A percentile compares a stretch with the other conserved stretches of the same genome.
Conservation (phyloP, 2,888 invertebrate genomes). For the Suillia variegata region DNA sequence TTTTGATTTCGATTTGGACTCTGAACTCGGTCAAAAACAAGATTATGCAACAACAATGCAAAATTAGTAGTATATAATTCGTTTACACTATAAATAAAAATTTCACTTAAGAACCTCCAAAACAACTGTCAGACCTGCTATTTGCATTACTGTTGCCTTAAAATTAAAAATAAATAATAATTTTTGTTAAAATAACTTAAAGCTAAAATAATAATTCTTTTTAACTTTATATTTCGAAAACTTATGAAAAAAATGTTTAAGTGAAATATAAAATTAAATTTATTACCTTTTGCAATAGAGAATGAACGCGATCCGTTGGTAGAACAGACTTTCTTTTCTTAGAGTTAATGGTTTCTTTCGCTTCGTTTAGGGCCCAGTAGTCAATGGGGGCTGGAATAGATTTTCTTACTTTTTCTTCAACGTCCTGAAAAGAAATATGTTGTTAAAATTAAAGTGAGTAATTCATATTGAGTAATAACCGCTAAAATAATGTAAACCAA, state of each 20-base stretch:
- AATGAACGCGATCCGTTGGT: constrained; percentile 89
- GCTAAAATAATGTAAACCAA: too few species aligned
- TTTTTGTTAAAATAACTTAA: neutral
- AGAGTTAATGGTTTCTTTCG: constrained; percentile 80
- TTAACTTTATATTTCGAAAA: too few species aligned
- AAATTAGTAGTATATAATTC: too few species aligned
- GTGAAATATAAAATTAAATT: neutral
- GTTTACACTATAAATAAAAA: too few species aligned
- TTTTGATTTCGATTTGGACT: too few species aligned
- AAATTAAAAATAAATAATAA: neutral
- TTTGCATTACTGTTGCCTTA: too few species aligned
- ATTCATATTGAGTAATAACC: neutral
- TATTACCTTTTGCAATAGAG: constrained; percentile 77
- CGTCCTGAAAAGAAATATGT: constrained; percentile 68
- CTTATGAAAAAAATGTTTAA: too few species aligned
- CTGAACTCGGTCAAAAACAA: too few species aligned
- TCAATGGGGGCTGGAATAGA: constrained; percentile 96
- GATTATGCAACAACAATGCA: too few species aligned
- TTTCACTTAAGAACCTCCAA: too few species aligned
- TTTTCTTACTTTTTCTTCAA: constrained; percentile 88
- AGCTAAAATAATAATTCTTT: too few species aligned
- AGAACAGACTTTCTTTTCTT: constrained; percentile 78
- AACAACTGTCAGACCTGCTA: too few species aligned
- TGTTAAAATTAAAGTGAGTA: neutral
- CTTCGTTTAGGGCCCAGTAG: constrained; percentile 90